Base-by-base conservation (phyloP, 2,888 invertebrate species). In the Agrochola lychnidis region DNA sequence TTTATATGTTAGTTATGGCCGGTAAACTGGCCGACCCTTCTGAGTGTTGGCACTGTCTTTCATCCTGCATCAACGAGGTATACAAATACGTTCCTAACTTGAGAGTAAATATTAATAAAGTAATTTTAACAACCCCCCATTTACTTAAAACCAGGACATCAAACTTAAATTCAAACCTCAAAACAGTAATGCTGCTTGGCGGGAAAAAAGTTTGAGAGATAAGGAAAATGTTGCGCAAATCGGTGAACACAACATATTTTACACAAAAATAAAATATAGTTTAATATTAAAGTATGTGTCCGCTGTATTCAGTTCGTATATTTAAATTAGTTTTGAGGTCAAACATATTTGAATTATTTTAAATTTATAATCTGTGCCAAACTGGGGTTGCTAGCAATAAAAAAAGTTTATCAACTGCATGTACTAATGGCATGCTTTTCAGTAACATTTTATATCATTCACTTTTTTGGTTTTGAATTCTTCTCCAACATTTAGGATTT, bases 261-360 rank as follows among this genome's bases (percentile, higher is more conserved):
- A 71, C 40, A 71, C 45, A 72, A 71, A 82, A 25, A 76, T 42
- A 64, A 69, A 30, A 40, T 66, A 71, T 77, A 19, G 1, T 45
- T 62, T 45, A 61, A 63, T 67, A 63, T 45, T 48, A 36, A 70
- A 67, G 42, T 62, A 70, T 42, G 25, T 53, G n/a, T 30, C 0
- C 42, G 61, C 48, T 72, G 56, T 71, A 79, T 79, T 83, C 69
- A 74, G 45, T 57, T 45, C 59, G 56, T 40, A 64, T 67, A 56
- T 77, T 81, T 81, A 64, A 40, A 63, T 57, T 57, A 64, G 70
- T 73, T 83, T 83, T 73, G 86, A 73, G 85, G 74, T 70, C 85
- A 66, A 70, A 76, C 53, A 45, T 68, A 87, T 88, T 88, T 70
- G 81, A 89, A 89, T 85, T 45, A 25, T 70, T 87, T 88, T 82